Conservation (phyloP, 2,113 vertebrate genomes). For the Euleptes europaea region DNA sequence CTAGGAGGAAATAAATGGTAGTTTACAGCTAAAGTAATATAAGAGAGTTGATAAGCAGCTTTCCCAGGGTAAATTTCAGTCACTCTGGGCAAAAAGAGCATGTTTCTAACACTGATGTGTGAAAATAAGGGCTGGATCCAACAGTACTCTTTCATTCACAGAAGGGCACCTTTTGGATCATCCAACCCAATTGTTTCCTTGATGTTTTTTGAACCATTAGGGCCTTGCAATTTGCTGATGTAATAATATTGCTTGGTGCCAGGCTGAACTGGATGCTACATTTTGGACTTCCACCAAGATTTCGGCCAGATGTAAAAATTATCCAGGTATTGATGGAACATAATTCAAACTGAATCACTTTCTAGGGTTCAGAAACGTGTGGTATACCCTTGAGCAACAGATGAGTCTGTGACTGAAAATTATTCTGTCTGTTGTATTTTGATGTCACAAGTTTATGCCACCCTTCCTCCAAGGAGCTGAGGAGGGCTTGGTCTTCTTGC, state of each 20-base stretch:
- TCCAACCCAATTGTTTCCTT: not conserved
- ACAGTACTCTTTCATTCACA: no score
- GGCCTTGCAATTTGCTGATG: slow-evolving; percentile 90
- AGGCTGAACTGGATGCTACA: slow-evolving; percentile 97
- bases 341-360: not conserved
- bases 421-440: not conserved
- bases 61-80: not conserved
- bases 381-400: not conserved
- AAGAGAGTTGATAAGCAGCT: not conserved
- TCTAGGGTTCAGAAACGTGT: not conserved
- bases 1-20: not conserved
- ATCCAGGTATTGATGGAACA: slow-evolving; percentile 83
- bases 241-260: slow-evolving; percentile 90
- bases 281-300: slow-evolving; percentile 93
- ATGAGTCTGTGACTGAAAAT: not conserved
- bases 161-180: not conserved
- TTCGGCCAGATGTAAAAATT: slow-evolving; percentile 85
- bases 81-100: not conserved
- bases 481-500: no score
- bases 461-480: not conserved
- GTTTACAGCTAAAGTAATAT: not conserved
- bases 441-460: not conserved
- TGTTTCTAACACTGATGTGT: not conserved
- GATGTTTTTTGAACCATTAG: slow-evolving; percentile 66
- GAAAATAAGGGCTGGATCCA: no score